Base-by-base conservation (phyloP, 2,888 invertebrate genomes). In the Gortyna flavago region DNA sequence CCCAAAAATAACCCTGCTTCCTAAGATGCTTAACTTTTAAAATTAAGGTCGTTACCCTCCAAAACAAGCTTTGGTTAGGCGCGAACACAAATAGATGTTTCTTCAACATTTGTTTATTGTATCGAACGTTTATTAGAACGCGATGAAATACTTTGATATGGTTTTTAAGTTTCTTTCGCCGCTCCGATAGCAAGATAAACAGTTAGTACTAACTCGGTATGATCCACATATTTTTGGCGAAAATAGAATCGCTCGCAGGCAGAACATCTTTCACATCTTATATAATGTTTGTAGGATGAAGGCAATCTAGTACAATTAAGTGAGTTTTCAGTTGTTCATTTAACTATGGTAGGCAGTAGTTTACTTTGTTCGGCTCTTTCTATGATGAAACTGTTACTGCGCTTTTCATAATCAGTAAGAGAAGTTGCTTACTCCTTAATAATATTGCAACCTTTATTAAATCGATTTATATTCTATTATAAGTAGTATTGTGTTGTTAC, bases 21-120 rank as follows among this genome's bases (percentile, higher is more conserved):
- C n/a, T 38, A 68, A 65, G 89, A 90, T 89, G 80, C 80, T 83
- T 83, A 35, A 87, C 86, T 88, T 89, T 80, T 79, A 87, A 90
- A 89, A 91, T 90, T 83, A 92, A 91, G 92, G 92, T 91, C 93
- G 91, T 93, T 93, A 92, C 91, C 88, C 87, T 84, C 90, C 85
- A 81, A 90, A 93, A 90, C 92, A 92, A 92, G 89, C 85, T 85
- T 38, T 44, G 79, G 68, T 72, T 25, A 67, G 62, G 69, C 78
- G 65, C n/a, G 72, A 84, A 82, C 84, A 83, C 85, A 89, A 91
- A 92, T 91, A 92, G 89, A 89, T 87, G 88, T 90, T 93, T 91
- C 92, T 91, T 90, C 68, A 81, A 70, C 91, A 92, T 89, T 90
- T 90, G 89, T 89, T 89, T 91, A 90, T 89, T 85, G 82, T 89